Conservation (phyloP, 2,113 vertebrate genomes). For the Microtus pennsylvanicus region DNA sequence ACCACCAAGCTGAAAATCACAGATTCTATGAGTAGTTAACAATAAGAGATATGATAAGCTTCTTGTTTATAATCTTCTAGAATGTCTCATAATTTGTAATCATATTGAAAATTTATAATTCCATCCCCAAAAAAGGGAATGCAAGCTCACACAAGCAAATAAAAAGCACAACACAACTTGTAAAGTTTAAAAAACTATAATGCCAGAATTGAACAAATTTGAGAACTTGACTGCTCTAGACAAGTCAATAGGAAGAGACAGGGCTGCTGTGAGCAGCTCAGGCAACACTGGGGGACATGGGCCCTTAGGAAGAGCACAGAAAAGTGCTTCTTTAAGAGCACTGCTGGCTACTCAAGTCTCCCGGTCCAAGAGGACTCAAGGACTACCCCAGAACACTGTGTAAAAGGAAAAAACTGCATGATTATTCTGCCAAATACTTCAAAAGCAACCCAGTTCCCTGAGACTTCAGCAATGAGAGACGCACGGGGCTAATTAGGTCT, state of each 20-base stretch:
- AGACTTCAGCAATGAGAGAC: slow-evolving; percentile 25
- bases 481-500: not conserved
- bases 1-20: slow-evolving; percentile 34
- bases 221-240: not conserved
- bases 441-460: slow-evolving; percentile 58
- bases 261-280: not conserved
- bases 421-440: slow-evolving; percentile 60
- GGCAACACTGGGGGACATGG: not conserved
- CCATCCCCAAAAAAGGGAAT: not conserved
- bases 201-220: not conserved
- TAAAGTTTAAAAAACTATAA: slow-evolving; percentile 1
- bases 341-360: not conserved
- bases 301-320: rapidly evolving
- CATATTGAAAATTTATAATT: not conserved
- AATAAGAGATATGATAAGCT: slow-evolving; percentile 8
- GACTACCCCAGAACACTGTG: not conserved
- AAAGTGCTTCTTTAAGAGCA: not conserved
- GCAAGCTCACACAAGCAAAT: not conserved
- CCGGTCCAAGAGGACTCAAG: not conserved
- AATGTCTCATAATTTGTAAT: not conserved
- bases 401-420: slow-evolving; percentile 50
- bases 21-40: not conserved
- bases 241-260: not conserved
- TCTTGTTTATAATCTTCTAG: slow-evolving; percentile 1
- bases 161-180: not conserved